Base-by-base conservation (phyloP, 2,113 vertebrate species). In the Cranoglanis bouderius region DNA sequence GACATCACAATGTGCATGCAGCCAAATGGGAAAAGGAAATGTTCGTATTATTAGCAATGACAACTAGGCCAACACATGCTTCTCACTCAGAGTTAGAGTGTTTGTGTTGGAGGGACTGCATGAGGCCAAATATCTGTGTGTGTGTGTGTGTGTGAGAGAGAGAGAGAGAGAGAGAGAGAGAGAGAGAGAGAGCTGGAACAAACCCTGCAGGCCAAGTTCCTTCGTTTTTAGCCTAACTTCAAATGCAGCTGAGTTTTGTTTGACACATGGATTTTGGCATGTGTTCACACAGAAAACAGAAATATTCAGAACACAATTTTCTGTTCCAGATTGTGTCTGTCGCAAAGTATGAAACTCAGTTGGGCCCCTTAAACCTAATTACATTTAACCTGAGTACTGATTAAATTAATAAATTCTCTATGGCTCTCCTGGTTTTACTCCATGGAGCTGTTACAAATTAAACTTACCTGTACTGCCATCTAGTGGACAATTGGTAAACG, bases 21-120 rank as follows among this genome's bases (percentile, higher is more conserved):
- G 88, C 84, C 85, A 80, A 84, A 90, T 88, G 81, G 84, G 85
- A 84, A 87, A 51, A 90, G 87, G 91, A 91, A 91, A 91, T 90
- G 82, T 80, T 49, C 83, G 59, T 88, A 89, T 89, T 90, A 91
- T 90, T 90, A 90, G 87, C 82, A 91, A n/a, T 80, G 85, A 90
- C 90, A 91, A 86, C 87, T 57, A 43, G 35, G 82, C 87, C 74
- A 80, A 86, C 87, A 86, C 35, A 61, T 77, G 49, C 65, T 70
- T 88, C 82, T 90, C 51, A 49, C 59, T 84, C 29, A n/a, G 19
- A n/a, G 35, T 40, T 70, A 81, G 46, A 78, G 59, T 90, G 82
- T 90, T 91, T 88, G 75, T 88, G 16, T 92, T 88, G 78, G 40
- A 65, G 35, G 13, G 74, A 87, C 38, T 72, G 84, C 9, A 38